Evolutionary conservation across 2,888 invertebrate genomes (phyloP), one percentile per base, ranked within the genome.

Genomic region (Eristalis arbustorum): DNA sequence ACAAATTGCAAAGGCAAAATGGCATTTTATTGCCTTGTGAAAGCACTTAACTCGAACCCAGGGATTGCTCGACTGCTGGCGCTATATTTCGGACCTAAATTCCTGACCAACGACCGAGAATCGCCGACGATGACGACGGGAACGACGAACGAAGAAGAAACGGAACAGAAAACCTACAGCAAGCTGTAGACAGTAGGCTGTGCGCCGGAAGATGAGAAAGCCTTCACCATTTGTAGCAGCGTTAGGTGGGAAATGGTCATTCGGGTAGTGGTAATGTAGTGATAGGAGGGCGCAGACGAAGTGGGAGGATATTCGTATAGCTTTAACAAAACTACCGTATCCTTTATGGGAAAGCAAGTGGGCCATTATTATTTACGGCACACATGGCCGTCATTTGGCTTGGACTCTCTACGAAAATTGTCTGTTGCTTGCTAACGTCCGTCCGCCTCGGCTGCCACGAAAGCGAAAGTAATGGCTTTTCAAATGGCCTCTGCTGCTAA

Each of bases 331-430:
- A 87, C 83, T 83, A 83, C 78, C 75, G 56, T 72, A 87, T 83
- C 83, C 59, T 87, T 83, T 87, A 87, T 87, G 87, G 63, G 75
- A 83, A 87, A 87, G 83, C 78, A 87, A 87, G 87, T 83, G 83
- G 87, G 75, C 78, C 87, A 87, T 87, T 87, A 87, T 87, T 87
- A 87, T 87, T 87, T 87, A 87, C 87, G 87, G 72, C 83, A 75
- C 83, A 87, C 87, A 87, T 87, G 87, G 79, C 75, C 87, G 87
- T 83, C 87, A 87, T 87, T 87, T 83, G 74, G 83, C 63, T 77
- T 67, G 78, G 72, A 42, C 67, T 79, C 59, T 78, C 49, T 49
- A n/a, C 37, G 63, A 79, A 78, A 87, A 78, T 79, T 87, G 87
- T 87, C 83, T 79, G 87, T 87, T 87, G 83, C 83, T 83, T 59